phyloP scores from a whole-genome alignment of 2,888 invertebrate species.

The Matsumyia berberina region DNA sequence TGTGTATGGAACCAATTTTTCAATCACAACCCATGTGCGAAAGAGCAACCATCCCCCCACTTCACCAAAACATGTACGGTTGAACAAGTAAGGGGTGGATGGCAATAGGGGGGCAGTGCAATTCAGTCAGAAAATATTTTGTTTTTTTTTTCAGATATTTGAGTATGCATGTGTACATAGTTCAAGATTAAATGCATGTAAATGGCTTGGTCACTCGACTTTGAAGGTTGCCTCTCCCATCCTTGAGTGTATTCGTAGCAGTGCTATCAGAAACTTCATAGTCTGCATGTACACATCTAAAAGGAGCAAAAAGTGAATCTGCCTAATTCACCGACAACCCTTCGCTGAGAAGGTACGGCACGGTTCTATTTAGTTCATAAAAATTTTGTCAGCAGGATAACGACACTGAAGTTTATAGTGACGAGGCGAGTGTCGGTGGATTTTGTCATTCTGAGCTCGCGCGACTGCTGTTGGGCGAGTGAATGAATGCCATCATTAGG shows the following conservation, averaged over 20 bases:
- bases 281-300: no score
- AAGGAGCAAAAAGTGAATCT: conserved; percentile 7
- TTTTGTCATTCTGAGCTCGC: conserved; percentile 52
- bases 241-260: no score
- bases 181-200: background rate
- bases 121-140: conserved; percentile 1
- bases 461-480: conserved; percentile 25
- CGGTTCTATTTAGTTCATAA: conserved; percentile 31
- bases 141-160: background rate
- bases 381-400: conserved; percentile 38
- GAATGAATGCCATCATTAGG: conserved; percentile 54
- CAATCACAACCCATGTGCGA: conserved; percentile 14
- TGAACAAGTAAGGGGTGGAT: conserved; percentile 1
- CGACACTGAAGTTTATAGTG: conserved; percentile 14
- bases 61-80: conserved; percentile 8
- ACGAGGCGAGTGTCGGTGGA: conserved; percentile 3
- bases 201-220: no score
- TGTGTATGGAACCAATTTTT: conserved; percentile 43
- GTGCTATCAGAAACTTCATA: no score
- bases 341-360: background rate
- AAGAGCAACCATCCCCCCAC: background rate
- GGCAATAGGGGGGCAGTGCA: background rate
- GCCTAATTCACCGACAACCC: conserved; percentile 6
- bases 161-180: background rate
- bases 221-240: no score